Evolutionary conservation across 2,113 vertebrate genomes (phyloP), one percentile per base, ranked within the genome.

Genomic region (Scytalopus superciliaris): DNA sequence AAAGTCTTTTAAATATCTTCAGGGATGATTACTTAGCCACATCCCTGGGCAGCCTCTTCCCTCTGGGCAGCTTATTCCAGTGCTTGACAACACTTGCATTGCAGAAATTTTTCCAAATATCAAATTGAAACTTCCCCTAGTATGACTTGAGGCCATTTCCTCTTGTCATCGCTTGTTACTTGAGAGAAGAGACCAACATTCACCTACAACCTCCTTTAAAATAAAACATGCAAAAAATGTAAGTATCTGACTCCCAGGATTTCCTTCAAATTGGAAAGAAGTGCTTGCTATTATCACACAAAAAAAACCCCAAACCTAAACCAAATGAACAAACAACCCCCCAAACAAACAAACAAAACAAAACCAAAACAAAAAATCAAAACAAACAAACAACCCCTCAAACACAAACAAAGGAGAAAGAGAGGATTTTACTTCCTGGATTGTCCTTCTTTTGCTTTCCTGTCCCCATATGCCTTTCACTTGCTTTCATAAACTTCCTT

Each of bases 181-280:
- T 73, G 39, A 31, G 23, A 27, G 76, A 42, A 60, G 30, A 78
- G n/a, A 66, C 22, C 0, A 0, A 37, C 39, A 42, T 9, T 35
- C 40, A 77, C 18, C 10, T 64, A 14, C n/a, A 77, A 42, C 6
- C 22, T 60, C 42, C 22, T 42, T 67, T 42, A 60, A 70, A 83
- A 66, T 83, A 97, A 97, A 97, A 95, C 75, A 93, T 31, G 31
- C 76, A 97, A 96, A 96, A 89, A 35, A 37, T 96, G 27, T 55
- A 93, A 89, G 53, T 92, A 73, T 96, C 83, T 93, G 87, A 94
- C 83, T 94, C 55, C 14, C 31, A 92, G 62, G 23, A 69, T 88
- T 95, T 93, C 47, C 90, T 97, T 95, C 83, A 96, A 74, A 95
- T 59, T 49, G 53, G 76, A 84, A 75, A 63, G 40, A 90, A 75